Evolutionary conservation across 2,888 invertebrate genomes (phyloP).

Genomic region (Tetheella fluctuosa): DNA sequence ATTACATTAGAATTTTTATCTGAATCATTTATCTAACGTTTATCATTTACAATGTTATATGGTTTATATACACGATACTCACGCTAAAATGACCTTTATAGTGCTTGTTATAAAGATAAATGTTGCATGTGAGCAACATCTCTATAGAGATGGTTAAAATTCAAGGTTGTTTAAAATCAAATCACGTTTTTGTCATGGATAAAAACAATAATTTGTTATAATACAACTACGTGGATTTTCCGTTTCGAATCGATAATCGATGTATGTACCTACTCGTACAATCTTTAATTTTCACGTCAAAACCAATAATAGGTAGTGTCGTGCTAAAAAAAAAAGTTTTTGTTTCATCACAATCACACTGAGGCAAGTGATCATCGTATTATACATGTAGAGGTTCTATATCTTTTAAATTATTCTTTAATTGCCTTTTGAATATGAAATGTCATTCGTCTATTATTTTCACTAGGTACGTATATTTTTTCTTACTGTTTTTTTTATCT

Average conservation of each 20-base stretch:
- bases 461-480: no score
- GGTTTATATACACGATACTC: background rate
- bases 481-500: no score
- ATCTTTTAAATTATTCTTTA: no score
- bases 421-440: no score
- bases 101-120: background rate
- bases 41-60: background rate
- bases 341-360: no score
- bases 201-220: slow-evolving; percentile 8
- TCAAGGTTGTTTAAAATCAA: background rate
- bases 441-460: no score
- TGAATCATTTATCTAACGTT: background rate
- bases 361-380: no score
- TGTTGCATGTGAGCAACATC: background rate
- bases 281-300: no score
- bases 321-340: no score
- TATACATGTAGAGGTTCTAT: no score
- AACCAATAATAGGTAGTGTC: no score
- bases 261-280: no score
- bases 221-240: background rate
- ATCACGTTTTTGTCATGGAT: slow-evolving; percentile 2
- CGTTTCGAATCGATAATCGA: background rate
- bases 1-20: background rate
- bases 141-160: background rate
- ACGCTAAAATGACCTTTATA: background rate